Base-by-base conservation (phyloP, 2,888 invertebrate species). In the Athrips mouffetella region DNA sequence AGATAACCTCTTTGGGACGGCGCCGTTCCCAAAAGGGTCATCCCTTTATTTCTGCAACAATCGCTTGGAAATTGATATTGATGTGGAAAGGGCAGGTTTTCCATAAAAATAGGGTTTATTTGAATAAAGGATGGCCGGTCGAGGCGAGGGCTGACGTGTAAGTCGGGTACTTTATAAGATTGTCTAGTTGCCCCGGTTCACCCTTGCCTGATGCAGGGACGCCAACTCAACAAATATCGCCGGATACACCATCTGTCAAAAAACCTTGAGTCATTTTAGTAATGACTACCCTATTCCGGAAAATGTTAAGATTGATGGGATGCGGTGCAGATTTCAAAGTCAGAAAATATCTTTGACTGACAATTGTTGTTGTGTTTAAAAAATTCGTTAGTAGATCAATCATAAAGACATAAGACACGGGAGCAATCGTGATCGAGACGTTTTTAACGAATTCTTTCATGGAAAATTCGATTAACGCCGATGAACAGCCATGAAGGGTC, bases 41-140 rank as follows among this genome's bases (percentile, higher is more conserved):
- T 85, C 87, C 85, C 83, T 87, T 87, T 87, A 85, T 86, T 87
- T 87, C 85, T 83, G 78, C 83, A 83, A 87, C 87, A 87, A 88
- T 88, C 84, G 82, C 85, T 75, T 65, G 78, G 84, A 88, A 88
- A 88, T 88, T 88, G 88, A 88, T 88, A 88, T 88, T 88, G 87
- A 88, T 88, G 87, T 81, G 83, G 80, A 86, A 81, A 85, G 85
- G 86, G 85, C 84, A 83, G 73, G 76, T 82, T 87, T 86, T 88
- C 86, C 87, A 88, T 88, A 87, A 88, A 88, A 88, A 87, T 87
- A 87, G 87, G 87, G 87, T 87, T 86, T 87, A 88, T 88, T 88
- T 88, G 85, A 88, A 88, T 88, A 88, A 88, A 83, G 85, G 87
- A 88, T 87, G 81, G 74, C 76, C 76, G 77, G 74, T 57, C 70